Base-by-base conservation (phyloP, 2,888 invertebrate species). In the Hipparchia sbordonii region DNA sequence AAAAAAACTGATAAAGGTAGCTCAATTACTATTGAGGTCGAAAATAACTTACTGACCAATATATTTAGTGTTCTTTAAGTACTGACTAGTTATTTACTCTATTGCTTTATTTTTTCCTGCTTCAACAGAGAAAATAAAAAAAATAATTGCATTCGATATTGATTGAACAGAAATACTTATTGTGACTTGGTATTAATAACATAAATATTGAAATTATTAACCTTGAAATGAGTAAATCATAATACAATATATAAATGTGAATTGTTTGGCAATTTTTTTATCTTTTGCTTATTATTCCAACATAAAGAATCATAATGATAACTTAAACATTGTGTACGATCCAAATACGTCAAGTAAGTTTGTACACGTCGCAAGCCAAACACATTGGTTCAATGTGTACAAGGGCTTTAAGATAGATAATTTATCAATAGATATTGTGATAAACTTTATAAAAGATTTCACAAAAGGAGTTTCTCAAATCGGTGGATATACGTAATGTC, bases 31-130 rank as follows among this genome's bases (percentile, higher is more conserved):
- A 61, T 52, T 39, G 39, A 39, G 33, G 8, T 13, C 51, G 33
- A 61, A 52, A 52, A 33, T 59, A 59, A 60, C 61, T 69, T 69
- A 69, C 70, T 74, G 72, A 77, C 73, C 73, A 48, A 69, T 67
- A 57, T 57, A 45, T 57, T 59, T 33, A 23, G n/a, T 48, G 48
- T 51, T 5, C 67, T 68, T 59, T 48, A 68, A 59, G 67, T 59
- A 68, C 67, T 68, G 59, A 60, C 57, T 33, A 13, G 6, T 45
- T 61, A 61, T 45, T 39, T 5, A 13, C 2, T 57, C 8, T 57
- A 57, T 46, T 61, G 8, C 2, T 61, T 9, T 48, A 13, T 62
- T 62, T 62, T 13, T 62, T 6, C 8, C 6, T 48, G 48, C 8
- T 48, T 8, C 6, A 33, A 23, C 0, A 23, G 1, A 56, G n/a